A percentile compares a stretch with the other conserved stretches of the same genome.
Evolutionary conservation across 2,888 invertebrate species (phyloP).

Genomic region (Phengaris alcon): DNA sequence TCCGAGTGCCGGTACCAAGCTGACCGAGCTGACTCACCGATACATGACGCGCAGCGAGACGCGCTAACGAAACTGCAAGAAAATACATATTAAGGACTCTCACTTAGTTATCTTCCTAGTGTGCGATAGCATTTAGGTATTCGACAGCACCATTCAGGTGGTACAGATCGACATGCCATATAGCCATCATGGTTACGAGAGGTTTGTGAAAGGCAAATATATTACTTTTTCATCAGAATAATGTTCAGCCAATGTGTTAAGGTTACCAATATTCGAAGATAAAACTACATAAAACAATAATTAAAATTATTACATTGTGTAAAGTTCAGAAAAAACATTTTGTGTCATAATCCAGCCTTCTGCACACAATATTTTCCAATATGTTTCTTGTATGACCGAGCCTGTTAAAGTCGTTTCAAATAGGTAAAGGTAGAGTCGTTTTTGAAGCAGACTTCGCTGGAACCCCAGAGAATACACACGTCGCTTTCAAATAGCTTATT

Average conservation of each 20-base stretch:
- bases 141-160: too few species aligned
- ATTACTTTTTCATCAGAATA: too few species aligned
- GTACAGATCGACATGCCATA: too few species aligned
- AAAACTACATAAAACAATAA: too few species aligned
- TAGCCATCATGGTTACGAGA: too few species aligned
- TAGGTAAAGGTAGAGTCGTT: constrained; percentile 43
- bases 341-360: not conserved
- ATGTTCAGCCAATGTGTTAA: too few species aligned
- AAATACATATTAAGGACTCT: not conserved
- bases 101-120: too few species aligned
- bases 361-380: constrained; percentile 33
- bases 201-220: too few species aligned
- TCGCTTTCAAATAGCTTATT: constrained; percentile 26
- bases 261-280: too few species aligned
- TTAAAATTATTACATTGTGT: not conserved
- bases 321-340: not conserved
- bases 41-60: constrained; percentile 90
- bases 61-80: constrained; percentile 74
- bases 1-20: constrained; percentile 95
- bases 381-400: constrained; percentile 39
- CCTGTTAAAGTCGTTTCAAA: constrained; percentile 43
- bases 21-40: constrained; percentile 92
- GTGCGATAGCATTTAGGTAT: too few species aligned
- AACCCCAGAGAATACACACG: constrained; percentile 36
- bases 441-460: constrained; percentile 38